Evolutionary conservation across 2,888 invertebrate genomes (phyloP).

Genomic region (Luperina nickerlii): DNA sequence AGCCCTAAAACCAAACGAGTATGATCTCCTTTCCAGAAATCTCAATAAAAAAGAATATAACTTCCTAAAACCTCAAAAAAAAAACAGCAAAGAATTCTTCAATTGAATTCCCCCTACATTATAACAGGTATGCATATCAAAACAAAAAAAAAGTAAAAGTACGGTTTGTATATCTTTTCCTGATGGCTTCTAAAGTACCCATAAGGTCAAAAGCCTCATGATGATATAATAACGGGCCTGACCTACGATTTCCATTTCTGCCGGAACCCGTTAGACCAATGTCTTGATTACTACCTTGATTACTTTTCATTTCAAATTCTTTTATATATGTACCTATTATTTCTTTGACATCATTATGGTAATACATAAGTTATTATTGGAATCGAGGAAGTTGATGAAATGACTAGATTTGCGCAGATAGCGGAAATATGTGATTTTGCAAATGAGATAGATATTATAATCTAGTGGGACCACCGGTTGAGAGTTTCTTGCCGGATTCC

Average conservation of each 20-base stretch:
- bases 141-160: slow-evolving; percentile 64
- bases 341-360: slow-evolving; percentile 46
- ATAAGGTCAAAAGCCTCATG: slow-evolving; percentile 65
- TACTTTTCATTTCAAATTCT: slow-evolving; percentile 64
- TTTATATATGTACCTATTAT: slow-evolving; percentile 18
- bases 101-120: slow-evolving; percentile 13
- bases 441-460: slow-evolving; percentile 44
- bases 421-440: slow-evolving; percentile 56
- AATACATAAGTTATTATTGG: slow-evolving; percentile 37
- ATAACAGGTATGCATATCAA: slow-evolving; percentile 35
- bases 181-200: slow-evolving; percentile 51
- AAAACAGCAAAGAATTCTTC: slow-evolving; percentile 1
- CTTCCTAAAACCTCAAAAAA: neutral
- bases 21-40: neutral
- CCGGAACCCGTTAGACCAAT: slow-evolving; percentile 64
- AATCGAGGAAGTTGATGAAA: slow-evolving; percentile 40
- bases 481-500: neutral
- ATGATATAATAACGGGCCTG: slow-evolving; percentile 69
- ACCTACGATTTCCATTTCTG: slow-evolving; percentile 79
- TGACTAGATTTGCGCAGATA: slow-evolving; percentile 28
- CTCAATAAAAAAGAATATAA: neutral
- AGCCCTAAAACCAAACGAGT: neutral
- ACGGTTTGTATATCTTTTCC: slow-evolving; percentile 35
- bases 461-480: slow-evolving; percentile 4
- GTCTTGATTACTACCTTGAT: slow-evolving; percentile 60